Percentiles rank a stretch among this genome's conserved stretches.
phyloP scores from a whole-genome alignment of 1,140 invertebrate genomes.

The Drosophila oshimai region DNA sequence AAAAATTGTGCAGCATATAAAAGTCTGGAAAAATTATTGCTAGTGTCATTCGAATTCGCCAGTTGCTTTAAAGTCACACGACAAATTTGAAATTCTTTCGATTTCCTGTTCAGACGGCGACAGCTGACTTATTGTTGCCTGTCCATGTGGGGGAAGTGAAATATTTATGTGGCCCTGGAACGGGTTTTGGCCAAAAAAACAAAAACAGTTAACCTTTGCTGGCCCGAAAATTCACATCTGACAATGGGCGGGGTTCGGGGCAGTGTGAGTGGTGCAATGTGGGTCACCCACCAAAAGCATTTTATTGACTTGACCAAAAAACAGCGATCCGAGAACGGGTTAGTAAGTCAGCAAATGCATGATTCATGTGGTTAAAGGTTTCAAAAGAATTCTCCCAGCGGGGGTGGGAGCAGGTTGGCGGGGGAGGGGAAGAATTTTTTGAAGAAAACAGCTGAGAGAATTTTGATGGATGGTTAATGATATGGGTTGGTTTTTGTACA shows the following conservation, averaged over 20 bases:
- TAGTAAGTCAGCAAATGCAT: slow-evolving; percentile 57
- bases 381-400: slow-evolving; percentile 17
- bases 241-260: no score
- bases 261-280: slow-evolving; percentile 61
- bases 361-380: slow-evolving; percentile 53
- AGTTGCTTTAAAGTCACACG: slow-evolving; percentile 4
- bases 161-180: slow-evolving; percentile 38
- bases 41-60: slow-evolving; percentile 16
- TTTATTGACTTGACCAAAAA: slow-evolving; percentile 64
- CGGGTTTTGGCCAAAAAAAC: slow-evolving; percentile 40
- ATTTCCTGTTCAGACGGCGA: slow-evolving; percentile 49
- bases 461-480: neutral
- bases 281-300: slow-evolving; percentile 49
- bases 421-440: neutral
- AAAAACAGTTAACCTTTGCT: slow-evolving; percentile 59
- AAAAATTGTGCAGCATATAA: slow-evolving; percentile 48
- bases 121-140: slow-evolving; percentile 55
- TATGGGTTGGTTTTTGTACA: no score
- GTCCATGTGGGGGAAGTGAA: slow-evolving; percentile 3
- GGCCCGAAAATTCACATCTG: slow-evolving; percentile 32
- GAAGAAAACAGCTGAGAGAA: neutral
- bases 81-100: slow-evolving; percentile 46
- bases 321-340: slow-evolving; percentile 38
- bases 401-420: neutral
- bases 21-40: slow-evolving; percentile 33